Base-by-base conservation (phyloP, 1,140 invertebrate species). In the Nasonia longicornis region DNA sequence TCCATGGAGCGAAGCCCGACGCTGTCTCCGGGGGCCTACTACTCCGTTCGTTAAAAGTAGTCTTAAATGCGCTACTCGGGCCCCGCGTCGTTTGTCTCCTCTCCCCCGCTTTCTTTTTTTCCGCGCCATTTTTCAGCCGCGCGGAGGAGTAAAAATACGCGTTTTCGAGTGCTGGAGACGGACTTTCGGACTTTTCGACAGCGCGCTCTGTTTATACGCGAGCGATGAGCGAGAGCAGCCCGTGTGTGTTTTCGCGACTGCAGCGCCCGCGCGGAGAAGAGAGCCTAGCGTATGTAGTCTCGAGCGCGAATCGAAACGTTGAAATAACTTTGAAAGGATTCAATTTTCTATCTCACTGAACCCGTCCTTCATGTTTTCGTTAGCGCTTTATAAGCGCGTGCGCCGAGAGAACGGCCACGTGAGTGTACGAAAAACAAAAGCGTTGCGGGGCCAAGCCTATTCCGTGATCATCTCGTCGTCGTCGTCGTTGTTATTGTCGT, bases 301-400 rank as follows among this genome's bases (percentile, higher is more conserved):
- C 31, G 14, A 38, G 35, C 69, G 52, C 22, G 22, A 67, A 79
- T 79, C 72, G 72, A 79, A 82, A 82, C 31, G 81, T 76, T 76
- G 77, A 79, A 82, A 82, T 82, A 79, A 79, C 81, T 82, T 82
- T 79, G 64, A 79, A 79, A 79, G 81, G 77, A 82, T 82, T 82
- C 81, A 82, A 82, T 82, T 82, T 82, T 82, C 72, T 52, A 73
- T 79, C 72, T 76, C 77, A 71, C 64, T 76, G 81, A 82, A 64
- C 64, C 71, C 81, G 81, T 79, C 77, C 76, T 82, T 82, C 77
- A 66, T 82, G 77, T 79, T 82, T 82, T 82, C 81, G 77, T 79
- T 82, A 35, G 72, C 72, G 73, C 72, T 82, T 79, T 82, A 76
- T 79, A 64, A 82, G 7, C 16, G 20, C 64, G 26, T 1, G 26